Base-by-base conservation (phyloP, 2,797 vertebrate species). In the Antennarius maculatus region DNA sequence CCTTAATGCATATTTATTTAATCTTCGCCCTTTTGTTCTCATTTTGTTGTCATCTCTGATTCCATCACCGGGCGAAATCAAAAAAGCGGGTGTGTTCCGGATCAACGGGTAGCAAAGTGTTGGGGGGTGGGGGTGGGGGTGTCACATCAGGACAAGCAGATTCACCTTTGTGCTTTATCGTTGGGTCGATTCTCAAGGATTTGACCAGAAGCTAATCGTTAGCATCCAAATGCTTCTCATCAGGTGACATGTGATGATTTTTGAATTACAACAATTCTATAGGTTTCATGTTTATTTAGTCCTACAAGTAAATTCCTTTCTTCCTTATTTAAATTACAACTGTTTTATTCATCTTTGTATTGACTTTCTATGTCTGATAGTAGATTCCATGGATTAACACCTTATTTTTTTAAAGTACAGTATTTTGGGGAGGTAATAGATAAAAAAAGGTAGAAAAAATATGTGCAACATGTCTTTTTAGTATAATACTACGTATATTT, bases 11-110 rank as follows among this genome's bases (percentile, higher is more conserved):
- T 56, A 57, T 60, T 66, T 39, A 65, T 63, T 42, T 56, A 15
- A 43, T 61, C 55, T 11, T 45, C 27, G 47, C 23, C 46, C 46
- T 7, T 2, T n/a, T 28, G 23, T 23, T 23, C 37, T 55, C 14
- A 41, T 64, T 61, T 15, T 5, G 23, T 14, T 51, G 10, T 46
- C 59, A 28, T 50, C 23, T 50, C 42, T 54, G n/a, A 45, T 5
- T 1, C 9, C 34, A 18, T 46, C 48, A 15, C 7, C 17, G 48
- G 49, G 62, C 45, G 42, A 58, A 69, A 16, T 66, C 28, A 10
- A 31, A 54, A 42, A 23, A 23, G 31, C 67, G 15, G 14, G 61
- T 57, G 34, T 59, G 54, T 55, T 69, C 41, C 66, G 54, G 62
- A 50, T 74, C 47, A 57, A 41, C 31, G 47, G 39, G 17, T 29